Percentiles rank a stretch among this genome's conserved stretches.
phyloP scores from a whole-genome alignment of 2,113 vertebrate genomes.

The Acrocephalus kingi region DNA sequence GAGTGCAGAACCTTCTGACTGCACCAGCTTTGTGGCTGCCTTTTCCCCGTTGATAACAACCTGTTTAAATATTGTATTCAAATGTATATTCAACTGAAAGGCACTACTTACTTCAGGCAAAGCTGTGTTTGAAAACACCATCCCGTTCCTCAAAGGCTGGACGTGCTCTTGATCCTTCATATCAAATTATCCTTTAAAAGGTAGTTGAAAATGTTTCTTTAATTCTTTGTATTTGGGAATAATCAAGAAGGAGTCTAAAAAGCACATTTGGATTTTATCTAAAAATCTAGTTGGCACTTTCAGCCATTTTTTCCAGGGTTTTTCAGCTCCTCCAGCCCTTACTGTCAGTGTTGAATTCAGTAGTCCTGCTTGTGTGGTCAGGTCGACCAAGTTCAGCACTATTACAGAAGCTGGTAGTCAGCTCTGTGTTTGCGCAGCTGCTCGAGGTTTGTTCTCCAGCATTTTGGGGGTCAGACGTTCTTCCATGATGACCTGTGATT shows the following conservation, averaged over 20 bases:
- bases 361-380: conserved; percentile 28
- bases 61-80: neutral
- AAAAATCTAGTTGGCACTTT: neutral
- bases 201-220: neutral
- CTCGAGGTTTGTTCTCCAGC: neutral
- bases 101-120: neutral
- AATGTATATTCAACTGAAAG: neutral
- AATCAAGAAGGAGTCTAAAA: neutral
- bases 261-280: neutral
- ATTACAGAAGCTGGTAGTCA: conserved; percentile 23
- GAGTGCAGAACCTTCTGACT: neutral
- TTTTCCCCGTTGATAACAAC: neutral
- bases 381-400: conserved; percentile 25
- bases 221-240: neutral
- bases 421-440: conserved; percentile 47
- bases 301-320: neutral
- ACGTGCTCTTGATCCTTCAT: neutral
- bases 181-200: neutral
- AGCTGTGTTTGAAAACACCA: neutral
- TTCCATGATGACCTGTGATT: neutral
- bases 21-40: neutral
- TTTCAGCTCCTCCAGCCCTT: neutral
- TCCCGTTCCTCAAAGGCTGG: neutral
- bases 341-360: neutral
- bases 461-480: neutral